A percentile compares a stretch with the other conserved stretches of the same genome.
Conservation (phyloP, 2,888 invertebrate species). For the Torymus aiolomorphi region DNA sequence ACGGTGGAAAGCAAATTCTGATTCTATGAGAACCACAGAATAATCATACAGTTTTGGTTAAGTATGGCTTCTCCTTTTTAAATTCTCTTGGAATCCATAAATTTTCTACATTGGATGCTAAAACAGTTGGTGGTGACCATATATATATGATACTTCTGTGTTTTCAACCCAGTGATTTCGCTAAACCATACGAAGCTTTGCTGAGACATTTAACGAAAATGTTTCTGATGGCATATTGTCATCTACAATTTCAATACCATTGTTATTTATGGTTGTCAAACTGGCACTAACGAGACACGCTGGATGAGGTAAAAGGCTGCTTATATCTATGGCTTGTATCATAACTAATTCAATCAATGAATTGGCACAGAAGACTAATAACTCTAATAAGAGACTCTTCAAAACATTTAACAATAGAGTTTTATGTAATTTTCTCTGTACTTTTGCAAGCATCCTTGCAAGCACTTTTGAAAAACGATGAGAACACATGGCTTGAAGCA, state of each 20-base stretch:
- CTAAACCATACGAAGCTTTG: constrained; percentile 94
- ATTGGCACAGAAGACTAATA: constrained; percentile 91
- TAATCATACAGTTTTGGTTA: constrained; percentile 97
- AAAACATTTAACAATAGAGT: constrained; percentile 90
- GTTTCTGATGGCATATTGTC: constrained; percentile 80
- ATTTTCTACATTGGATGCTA: constrained; percentile 98
- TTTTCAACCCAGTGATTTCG: constrained; percentile 79
- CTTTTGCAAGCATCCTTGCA: constrained; percentile 84
- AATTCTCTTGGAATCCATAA: constrained; percentile 92
- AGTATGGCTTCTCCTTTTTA: too few relatives aligned
- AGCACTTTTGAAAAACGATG: too few relatives aligned
- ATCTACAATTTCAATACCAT: constrained; percentile 80
- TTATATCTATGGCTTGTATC: constrained; percentile 85
- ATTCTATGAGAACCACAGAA: constrained; percentile 98
- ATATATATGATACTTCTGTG: constrained; percentile 75
- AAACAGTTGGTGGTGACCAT: constrained; percentile 85
- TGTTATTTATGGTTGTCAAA: too few relatives aligned
- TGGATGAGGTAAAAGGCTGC: constrained; percentile 94
- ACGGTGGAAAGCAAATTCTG: constrained; percentile 96
- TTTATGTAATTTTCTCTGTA: constrained; percentile 91
- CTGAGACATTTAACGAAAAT: constrained; percentile 96
- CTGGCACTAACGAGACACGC: constrained; percentile 96
- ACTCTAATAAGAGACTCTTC: constrained; percentile 90
- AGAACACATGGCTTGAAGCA: too few relatives aligned
- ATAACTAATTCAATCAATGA: constrained; percentile 79